Conservation (phyloP, 2,797 vertebrate genomes). For the Hemibagrus guttatus region DNA sequence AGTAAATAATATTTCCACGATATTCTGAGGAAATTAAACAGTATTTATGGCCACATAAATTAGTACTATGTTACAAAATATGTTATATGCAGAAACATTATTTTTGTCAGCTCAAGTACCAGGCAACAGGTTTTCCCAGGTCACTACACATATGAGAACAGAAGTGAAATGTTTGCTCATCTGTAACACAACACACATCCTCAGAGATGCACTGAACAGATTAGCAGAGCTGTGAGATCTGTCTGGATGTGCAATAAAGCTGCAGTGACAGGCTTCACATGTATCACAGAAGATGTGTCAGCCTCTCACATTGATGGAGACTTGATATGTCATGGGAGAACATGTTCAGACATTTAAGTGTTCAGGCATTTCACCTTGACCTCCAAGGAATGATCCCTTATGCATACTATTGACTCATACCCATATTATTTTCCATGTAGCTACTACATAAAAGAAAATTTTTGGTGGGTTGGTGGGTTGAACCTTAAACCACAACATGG, state of each 20-base stretch:
- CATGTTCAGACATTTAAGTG: constrained; percentile 8
- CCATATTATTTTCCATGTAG: neutral
- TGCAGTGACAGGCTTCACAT: neutral
- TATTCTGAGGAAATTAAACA: neutral
- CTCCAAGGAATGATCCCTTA: no score
- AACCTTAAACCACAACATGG: neutral
- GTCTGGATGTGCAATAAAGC: neutral
- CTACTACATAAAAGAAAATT: neutral
- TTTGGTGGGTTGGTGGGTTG: neutral
- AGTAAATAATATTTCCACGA: neutral
- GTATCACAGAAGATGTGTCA: neutral
- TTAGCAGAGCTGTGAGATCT: neutral
- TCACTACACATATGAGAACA: neutral
- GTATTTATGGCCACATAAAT: neutral
- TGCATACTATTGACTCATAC: no score
- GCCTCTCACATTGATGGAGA: neutral
- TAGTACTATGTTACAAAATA: neutral
- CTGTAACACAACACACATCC: neutral
- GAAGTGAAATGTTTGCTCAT: neutral
- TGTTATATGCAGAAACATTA: neutral
- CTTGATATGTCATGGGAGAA: constrained; percentile 2
- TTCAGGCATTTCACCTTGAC: neutral
- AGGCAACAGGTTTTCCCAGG: neutral
- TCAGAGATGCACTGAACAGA: constrained; percentile 11
- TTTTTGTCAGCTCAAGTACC: neutral